Base-by-base conservation (phyloP, 2,797 vertebrate genomes). In the Discoglossus pictus region DNA sequence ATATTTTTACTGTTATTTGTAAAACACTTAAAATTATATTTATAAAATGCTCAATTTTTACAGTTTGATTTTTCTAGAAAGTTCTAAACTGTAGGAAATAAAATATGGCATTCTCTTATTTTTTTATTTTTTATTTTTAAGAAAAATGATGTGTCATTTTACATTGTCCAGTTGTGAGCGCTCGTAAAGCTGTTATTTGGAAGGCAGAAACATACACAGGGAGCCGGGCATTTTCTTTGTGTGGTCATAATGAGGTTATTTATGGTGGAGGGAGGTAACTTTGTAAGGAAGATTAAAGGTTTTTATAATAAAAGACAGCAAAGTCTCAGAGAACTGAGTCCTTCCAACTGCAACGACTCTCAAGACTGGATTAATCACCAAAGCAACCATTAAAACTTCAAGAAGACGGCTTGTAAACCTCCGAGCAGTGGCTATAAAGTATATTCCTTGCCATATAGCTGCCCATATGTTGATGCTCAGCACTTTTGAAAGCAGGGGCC, bases 301-400 rank as follows among this genome's bases (percentile, higher is more conserved):
- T 88, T 82, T 79, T 81, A 83, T 81, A 87, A 83, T 84, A 87
- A 89, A 87, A 86, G 87, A 84, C 89, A 89, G 89, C 89, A 79
- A 89, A 77, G 82, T 82, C 81, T 74, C 12, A 7, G 79, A 87
- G 85, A 82, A 78, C 79, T 81, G 82, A 80, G 79, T 74, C 79
- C 86, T 85, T 81, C 86, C 76, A 72, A 71, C 72, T 80, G 87
- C 83, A 74, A 68, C 65, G 83, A 79, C 85, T 86, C 83, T 84
- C 75, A 77, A 77, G 81, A 78, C 51, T 74, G 81, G 84, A 93
- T 89, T 87, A 85, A 89, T 89, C 88, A 91, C 83, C 76, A 68
- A 2, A 83, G 89, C 79, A 86, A 85, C 86, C 88, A 88, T 93
- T 91, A 92, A 90, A 88, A 86, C 84, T 88, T 88, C 84, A 88